phyloP scores from a whole-genome alignment of 2,113 vertebrate species.

The Coregonus clupeaformis region DNA sequence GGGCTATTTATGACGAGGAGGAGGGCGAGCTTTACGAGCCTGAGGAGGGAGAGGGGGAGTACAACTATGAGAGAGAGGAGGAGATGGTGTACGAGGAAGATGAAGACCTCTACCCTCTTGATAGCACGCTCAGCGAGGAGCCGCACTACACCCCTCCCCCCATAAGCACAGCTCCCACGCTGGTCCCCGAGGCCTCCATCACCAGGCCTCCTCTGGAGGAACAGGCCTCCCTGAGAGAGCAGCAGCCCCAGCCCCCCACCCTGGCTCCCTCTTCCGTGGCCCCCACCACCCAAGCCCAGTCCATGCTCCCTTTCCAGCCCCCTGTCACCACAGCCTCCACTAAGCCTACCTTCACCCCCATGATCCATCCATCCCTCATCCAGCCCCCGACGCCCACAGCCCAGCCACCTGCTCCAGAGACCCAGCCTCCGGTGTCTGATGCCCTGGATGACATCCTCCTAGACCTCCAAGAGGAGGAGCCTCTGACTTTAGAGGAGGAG shows the following conservation, averaged over 20 bases:
- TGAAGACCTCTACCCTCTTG: constrained; percentile 68
- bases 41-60: constrained; percentile 55
- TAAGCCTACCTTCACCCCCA: constrained; percentile 31
- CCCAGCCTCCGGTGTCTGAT: constrained; percentile 38
- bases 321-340: constrained; percentile 32
- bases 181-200: constrained; percentile 51
- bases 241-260: constrained; percentile 50
- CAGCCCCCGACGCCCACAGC: constrained; percentile 7
- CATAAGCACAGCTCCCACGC: constrained; percentile 49
- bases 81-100: constrained; percentile 67
- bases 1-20: constrained; percentile 72
- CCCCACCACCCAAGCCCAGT: constrained; percentile 37
- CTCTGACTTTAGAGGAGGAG: constrained; percentile 30
- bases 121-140: constrained; percentile 63
- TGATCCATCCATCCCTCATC: neutral
- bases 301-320: constrained; percentile 36
- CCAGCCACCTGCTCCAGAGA: constrained; percentile 29
- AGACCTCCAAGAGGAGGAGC: constrained; percentile 42
- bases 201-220: constrained; percentile 76
- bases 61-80: constrained; percentile 68
- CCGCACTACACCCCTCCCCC: constrained; percentile 61
- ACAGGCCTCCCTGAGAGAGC: constrained; percentile 73
- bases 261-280: constrained; percentile 19
- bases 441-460: constrained; percentile 21
- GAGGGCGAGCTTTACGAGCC: constrained; percentile 60